phyloP scores from a whole-genome alignment of 1,140 invertebrate species.

The Colletes latitarsis region DNA sequence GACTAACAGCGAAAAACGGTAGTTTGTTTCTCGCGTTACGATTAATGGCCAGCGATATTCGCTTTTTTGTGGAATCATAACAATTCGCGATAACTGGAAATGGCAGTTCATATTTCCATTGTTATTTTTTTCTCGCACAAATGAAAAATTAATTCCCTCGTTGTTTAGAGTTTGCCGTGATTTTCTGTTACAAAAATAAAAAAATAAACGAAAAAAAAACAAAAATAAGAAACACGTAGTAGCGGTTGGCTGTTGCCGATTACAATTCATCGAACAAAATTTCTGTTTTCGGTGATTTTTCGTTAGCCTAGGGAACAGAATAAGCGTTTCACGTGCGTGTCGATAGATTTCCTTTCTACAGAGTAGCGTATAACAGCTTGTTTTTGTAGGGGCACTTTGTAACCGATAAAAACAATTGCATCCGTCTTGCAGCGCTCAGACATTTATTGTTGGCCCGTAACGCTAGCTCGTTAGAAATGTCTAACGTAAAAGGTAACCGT shows the following conservation, averaged over 20 bases:
- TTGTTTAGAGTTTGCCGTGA: neutral
- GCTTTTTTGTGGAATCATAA: neutral
- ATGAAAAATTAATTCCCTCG: conserved; percentile 18
- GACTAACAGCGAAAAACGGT: no score
- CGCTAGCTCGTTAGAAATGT: neutral
- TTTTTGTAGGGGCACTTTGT: neutral
- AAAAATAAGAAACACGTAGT: neutral
- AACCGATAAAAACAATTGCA: neutral
- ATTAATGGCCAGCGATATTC: conserved; percentile 5
- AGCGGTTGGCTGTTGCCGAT: conserved; percentile 1
- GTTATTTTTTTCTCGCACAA: neutral
- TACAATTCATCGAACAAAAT: conserved; percentile 7
- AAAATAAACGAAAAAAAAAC: neutral
- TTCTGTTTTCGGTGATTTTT: neutral
- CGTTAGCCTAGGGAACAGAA: neutral
- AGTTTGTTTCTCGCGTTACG: neutral
- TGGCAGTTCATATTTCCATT: neutral
- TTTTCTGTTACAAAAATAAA: conserved; percentile 9
- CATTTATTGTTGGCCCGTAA: neutral
- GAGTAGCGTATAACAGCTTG: conserved; percentile 1
- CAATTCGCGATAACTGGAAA: neutral
- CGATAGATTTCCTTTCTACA: conserved; percentile 1
- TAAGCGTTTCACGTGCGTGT: conserved; percentile 8
- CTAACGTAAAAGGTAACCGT: neutral
- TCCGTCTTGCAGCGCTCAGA: neutral